Conservation (phyloP, 1,140 invertebrate species). For the Orussus abietinus region DNA sequence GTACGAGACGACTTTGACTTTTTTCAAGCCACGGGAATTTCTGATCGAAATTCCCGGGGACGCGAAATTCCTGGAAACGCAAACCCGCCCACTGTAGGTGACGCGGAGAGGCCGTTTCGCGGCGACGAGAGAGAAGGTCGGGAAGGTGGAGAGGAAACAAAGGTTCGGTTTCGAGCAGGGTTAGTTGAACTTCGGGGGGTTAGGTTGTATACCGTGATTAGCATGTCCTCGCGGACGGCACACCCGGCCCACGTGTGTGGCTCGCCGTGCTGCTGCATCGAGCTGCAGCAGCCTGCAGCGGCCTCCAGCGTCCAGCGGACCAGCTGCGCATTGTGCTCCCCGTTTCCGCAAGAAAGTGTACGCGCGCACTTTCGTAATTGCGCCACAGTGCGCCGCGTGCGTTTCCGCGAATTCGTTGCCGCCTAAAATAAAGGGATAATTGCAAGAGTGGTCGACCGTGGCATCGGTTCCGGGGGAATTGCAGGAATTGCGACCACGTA, state of each 20-base stretch:
- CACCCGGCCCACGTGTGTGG: slow-evolving; percentile 31
- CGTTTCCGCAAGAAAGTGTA: not conserved
- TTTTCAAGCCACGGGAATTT: no score
- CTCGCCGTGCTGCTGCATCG: slow-evolving; percentile 15
- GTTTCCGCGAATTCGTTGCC: no score
- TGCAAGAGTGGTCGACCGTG: no score
- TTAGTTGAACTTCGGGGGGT: slow-evolving; percentile 14
- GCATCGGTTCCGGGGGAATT: no score
- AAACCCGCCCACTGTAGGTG: not conserved
- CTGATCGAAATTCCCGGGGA: not conserved
- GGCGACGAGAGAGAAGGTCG: not conserved
- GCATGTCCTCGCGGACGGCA: slow-evolving; percentile 37
- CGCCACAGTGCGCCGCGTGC: not conserved
- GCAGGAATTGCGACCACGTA: no score
- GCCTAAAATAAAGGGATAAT: no score
- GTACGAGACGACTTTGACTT: no score
- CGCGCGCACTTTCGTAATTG: not conserved
- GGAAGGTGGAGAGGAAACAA: not conserved
- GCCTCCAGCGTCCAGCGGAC: slow-evolving; percentile 14
- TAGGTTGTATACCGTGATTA: slow-evolving; percentile 27
- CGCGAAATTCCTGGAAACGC: not conserved
- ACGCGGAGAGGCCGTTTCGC: not conserved
- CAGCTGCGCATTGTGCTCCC: slow-evolving; percentile 20
- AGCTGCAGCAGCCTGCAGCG: slow-evolving; percentile 6
- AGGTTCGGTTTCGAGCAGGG: not conserved